phyloP scores from a whole-genome alignment of 1,140 invertebrate genomes.

The Macrocentrus cingulum region DNA sequence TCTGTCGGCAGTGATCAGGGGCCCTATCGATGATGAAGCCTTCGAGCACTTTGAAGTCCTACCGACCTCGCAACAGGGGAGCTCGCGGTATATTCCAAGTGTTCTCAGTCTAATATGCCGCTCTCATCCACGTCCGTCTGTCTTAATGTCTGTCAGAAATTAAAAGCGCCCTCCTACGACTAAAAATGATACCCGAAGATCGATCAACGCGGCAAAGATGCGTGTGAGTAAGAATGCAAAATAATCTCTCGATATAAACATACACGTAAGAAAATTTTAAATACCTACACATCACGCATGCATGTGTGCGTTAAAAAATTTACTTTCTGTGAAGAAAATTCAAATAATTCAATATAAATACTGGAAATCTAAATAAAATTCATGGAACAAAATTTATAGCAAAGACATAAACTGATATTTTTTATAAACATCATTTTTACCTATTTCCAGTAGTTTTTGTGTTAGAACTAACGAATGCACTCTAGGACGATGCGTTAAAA shows the following conservation, averaged over 20 bases:
- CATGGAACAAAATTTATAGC: too few relatives aligned
- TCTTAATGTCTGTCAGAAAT: conserved; percentile 48
- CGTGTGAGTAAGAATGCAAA: too few relatives aligned
- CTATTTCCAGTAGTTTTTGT: neutral
- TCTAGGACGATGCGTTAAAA: too few relatives aligned
- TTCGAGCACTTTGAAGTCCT: conserved; percentile 54
- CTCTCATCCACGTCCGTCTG: conserved; percentile 31
- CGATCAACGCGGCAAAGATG: neutral
- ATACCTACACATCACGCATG: too few relatives aligned
- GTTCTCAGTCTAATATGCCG: conserved; percentile 15
- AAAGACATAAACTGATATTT: too few relatives aligned
- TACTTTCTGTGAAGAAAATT: too few relatives aligned
- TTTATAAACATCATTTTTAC: too few relatives aligned
- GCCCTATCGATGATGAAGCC: conserved; percentile 59
- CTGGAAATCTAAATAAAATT: too few relatives aligned
- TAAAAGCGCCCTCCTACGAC: conserved; percentile 31
- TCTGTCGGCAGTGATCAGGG: conserved; percentile 57
- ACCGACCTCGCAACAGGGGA: conserved; percentile 50
- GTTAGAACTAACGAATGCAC: neutral
- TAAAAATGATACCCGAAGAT: conserved; percentile 22
- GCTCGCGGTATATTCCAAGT: conserved; percentile 26
- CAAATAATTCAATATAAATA: too few relatives aligned
- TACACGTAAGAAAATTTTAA: too few relatives aligned
- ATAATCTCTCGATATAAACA: too few relatives aligned
- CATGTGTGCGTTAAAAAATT: too few relatives aligned